phyloP scores from a whole-genome alignment of 2,113 vertebrate genomes.

The Stigmatopora nigra region DNA sequence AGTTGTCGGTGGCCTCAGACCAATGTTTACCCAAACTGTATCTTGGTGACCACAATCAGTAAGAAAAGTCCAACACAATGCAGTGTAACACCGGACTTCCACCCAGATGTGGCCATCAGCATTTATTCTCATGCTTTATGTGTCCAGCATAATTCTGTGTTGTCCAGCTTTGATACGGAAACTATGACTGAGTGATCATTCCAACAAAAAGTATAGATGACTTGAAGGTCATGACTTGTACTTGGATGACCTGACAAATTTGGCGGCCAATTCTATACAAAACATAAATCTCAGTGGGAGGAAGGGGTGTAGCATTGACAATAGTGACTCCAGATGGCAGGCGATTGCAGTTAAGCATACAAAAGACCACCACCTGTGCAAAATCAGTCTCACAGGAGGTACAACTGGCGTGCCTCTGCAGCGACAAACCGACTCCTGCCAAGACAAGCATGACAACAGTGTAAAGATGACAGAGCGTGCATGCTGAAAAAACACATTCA shows the following conservation, averaged over 20 bases:
- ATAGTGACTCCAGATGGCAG: slow-evolving; percentile 16
- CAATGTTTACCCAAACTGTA: slow-evolving; percentile 54
- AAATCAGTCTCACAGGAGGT: neutral
- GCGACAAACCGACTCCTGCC: slow-evolving; percentile 26
- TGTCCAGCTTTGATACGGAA: slow-evolving; percentile 8
- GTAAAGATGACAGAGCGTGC: slow-evolving; percentile 34
- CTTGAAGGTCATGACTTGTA: slow-evolving; percentile 14
- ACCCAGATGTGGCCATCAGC: slow-evolving; percentile 39
- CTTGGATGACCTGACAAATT: slow-evolving; percentile 8
- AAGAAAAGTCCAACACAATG: neutral
- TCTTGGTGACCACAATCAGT: slow-evolving; percentile 42
- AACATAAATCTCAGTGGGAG: slow-evolving; percentile 20
- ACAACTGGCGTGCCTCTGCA: slow-evolving; percentile 17
- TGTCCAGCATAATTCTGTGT: slow-evolving; percentile 33
- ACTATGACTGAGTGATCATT: slow-evolving; percentile 3
- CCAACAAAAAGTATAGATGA: slow-evolving; percentile 16
- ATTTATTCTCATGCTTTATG: slow-evolving; percentile 8
- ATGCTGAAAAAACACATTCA: slow-evolving; percentile 48
- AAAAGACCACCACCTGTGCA: neutral
- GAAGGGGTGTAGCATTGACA: slow-evolving; percentile 21
- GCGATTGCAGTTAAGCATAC: neutral
- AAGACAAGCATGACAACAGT: slow-evolving; percentile 42
- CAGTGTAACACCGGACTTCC: slow-evolving; percentile 8
- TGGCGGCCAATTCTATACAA: slow-evolving; percentile 10
- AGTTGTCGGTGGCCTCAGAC: slow-evolving; percentile 46